phyloP scores from a whole-genome alignment of 1,140 invertebrate genomes.

The Zophobas atratus region DNA sequence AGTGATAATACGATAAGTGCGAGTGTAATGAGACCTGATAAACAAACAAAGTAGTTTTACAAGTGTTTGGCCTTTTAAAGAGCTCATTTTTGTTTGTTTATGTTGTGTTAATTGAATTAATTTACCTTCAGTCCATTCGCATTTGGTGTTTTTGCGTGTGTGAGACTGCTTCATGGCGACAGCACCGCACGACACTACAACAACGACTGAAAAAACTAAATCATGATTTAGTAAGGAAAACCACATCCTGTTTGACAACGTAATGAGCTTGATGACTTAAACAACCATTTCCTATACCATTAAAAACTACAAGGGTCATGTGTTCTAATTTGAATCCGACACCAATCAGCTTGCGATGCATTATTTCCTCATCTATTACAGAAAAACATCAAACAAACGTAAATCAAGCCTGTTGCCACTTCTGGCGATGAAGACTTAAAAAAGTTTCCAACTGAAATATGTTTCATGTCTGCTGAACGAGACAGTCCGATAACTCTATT shows the following conservation, averaged over 20 bases:
- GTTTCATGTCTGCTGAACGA: constrained; percentile 30
- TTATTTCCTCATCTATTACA: constrained; percentile 12
- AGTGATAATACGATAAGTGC: constrained; percentile 27
- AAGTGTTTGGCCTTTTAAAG: constrained; percentile 26
- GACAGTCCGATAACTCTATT: constrained; percentile 27
- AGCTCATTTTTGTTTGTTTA: constrained; percentile 20
- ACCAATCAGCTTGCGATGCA: constrained; percentile 27
- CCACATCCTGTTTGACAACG: constrained; percentile 40
- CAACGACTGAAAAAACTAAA: constrained; percentile 45
- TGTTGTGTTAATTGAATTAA: constrained; percentile 6
- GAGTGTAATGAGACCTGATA: constrained; percentile 24
- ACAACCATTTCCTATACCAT: constrained; percentile 50
- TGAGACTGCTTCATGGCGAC: constrained; percentile 36
- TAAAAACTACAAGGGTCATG: constrained; percentile 35
- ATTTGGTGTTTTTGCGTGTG: constrained; percentile 15
- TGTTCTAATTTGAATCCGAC: constrained; percentile 38
- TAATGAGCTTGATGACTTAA: constrained; percentile 51
- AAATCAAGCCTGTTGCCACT: constrained; percentile 15
- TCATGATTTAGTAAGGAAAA: constrained; percentile 44
- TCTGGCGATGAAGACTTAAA: constrained; percentile 14
- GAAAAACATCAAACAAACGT: constrained; percentile 30
- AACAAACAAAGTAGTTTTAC: constrained; percentile 19
- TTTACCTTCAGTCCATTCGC: constrained; percentile 38
- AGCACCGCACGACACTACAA: constrained; percentile 28
- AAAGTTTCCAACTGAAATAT: constrained; percentile 37